phyloP scores from a whole-genome alignment of 2,797 vertebrate genomes.

The Enteromius viviparus region DNA sequence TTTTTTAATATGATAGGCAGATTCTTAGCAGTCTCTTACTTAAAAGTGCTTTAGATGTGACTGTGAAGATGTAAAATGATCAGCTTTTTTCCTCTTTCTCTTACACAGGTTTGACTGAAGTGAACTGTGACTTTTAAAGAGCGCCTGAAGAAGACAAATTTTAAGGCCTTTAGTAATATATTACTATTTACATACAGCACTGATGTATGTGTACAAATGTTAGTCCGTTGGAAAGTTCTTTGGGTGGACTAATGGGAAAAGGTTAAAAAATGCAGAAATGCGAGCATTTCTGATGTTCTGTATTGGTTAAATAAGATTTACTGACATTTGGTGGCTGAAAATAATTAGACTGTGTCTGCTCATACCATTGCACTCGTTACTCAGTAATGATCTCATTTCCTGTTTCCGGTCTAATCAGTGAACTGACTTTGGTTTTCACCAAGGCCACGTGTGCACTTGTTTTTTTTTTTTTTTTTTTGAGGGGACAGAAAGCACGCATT shows the following conservation, averaged over 20 bases:
- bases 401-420: constrained; percentile 54
- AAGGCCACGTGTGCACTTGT: constrained; percentile 42
- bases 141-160: constrained; percentile 74
- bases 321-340: constrained; percentile 43
- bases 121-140: constrained; percentile 76
- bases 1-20: neutral
- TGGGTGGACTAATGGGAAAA: neutral
- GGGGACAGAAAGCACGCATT: constrained; percentile 55
- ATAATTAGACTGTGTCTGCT: constrained; percentile 61
- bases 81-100: constrained; percentile 22
- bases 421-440: constrained; percentile 60
- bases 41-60: neutral
- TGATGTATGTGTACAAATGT: constrained; percentile 55
- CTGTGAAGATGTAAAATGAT: neutral
- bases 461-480: constrained; percentile 36
- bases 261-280: constrained; percentile 17
- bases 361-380: constrained; percentile 71
- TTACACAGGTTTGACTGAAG: constrained; percentile 73
- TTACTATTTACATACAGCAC: constrained; percentile 61
- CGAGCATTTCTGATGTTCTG: constrained; percentile 18
- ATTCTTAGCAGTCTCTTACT: neutral
- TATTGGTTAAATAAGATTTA: constrained; percentile 40
- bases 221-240: constrained; percentile 76
- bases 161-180: constrained; percentile 80
- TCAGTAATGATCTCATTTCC: constrained; percentile 57